phyloP scores from a whole-genome alignment of 2,113 vertebrate genomes.

The Dissostichus mawsoni region DNA sequence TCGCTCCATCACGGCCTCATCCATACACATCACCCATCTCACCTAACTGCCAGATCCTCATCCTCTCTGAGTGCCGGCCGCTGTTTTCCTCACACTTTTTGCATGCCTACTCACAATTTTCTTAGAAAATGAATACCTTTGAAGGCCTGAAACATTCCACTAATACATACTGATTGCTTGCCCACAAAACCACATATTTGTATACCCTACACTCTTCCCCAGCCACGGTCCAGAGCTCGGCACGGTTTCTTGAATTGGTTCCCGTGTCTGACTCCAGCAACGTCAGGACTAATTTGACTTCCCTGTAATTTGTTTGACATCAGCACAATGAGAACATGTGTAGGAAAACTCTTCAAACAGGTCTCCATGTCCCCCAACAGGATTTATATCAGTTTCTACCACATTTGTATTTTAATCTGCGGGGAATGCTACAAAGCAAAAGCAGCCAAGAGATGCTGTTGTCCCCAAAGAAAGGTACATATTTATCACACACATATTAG shows the following conservation, averaged over 20 bases:
- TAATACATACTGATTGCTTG: conserved; percentile 31
- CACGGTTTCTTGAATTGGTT: conserved; percentile 28
- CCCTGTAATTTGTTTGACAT: conserved; percentile 34
- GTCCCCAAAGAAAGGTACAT: neutral
- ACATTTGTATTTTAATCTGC: neutral
- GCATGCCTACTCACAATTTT: conserved; percentile 33
- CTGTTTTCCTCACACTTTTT: conserved; percentile 33
- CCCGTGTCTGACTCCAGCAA: conserved; percentile 37
- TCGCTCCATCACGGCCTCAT: conserved; percentile 67
- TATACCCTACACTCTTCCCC: neutral
- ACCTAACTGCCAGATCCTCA: conserved; percentile 52
- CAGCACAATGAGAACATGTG: conserved; percentile 28
- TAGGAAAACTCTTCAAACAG: conserved; percentile 20
- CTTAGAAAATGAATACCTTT: conserved; percentile 35
- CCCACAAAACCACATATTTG: neutral
- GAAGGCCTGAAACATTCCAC: conserved; percentile 41
- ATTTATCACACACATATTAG: conserved; percentile 1
- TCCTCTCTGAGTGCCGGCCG: conserved; percentile 44
- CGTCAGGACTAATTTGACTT: conserved; percentile 34
- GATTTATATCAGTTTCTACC: neutral
- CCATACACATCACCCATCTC: conserved; percentile 72
- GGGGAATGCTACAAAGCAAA: conserved; percentile 1
- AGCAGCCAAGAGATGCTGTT: conserved; percentile 10
- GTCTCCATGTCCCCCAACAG: conserved; percentile 7
- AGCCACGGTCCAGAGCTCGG: conserved; percentile 22